phyloP scores from a whole-genome alignment of 2,888 invertebrate genomes.

The Globia sparganii region DNA sequence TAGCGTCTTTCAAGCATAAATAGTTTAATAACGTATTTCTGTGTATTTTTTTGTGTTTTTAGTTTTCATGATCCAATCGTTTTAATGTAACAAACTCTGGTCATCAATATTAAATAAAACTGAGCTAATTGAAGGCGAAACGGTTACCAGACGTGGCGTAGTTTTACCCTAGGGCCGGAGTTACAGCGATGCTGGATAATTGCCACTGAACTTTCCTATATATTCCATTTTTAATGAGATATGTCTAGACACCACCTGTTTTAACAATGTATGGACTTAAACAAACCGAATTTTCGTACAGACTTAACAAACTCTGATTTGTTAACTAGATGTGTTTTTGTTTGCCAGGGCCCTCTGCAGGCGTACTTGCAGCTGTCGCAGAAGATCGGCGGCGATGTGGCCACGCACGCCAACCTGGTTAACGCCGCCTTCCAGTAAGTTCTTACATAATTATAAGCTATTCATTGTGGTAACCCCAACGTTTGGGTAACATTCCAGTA shows the following conservation, averaged over 20 bases:
- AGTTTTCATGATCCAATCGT: constrained; percentile 18
- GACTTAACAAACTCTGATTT: neutral
- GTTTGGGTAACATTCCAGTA: neutral
- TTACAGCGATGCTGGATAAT: constrained; percentile 24
- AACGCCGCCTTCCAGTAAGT: constrained; percentile 95
- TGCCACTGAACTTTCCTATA: constrained; percentile 12
- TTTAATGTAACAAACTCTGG: constrained; percentile 26
- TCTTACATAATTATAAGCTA: neutral
- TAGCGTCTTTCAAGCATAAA: constrained; percentile 4
- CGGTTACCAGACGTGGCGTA: constrained; percentile 30
- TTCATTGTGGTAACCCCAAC: neutral
- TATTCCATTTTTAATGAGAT: constrained; percentile 10
- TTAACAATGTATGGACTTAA: neutral
- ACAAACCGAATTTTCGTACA: neutral
- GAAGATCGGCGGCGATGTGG: constrained; percentile 96
- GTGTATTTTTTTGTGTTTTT: constrained; percentile 36
- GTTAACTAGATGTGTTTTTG: constrained; percentile 58
- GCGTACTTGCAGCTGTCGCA: constrained; percentile 94
- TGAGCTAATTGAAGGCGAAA: constrained; percentile 37
- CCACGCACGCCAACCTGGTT: constrained; percentile 94
- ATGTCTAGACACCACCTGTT: neutral
- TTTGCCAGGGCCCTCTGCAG: constrained; percentile 92
- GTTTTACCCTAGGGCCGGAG: constrained; percentile 42
- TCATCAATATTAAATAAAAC: constrained; percentile 55
- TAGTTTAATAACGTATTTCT: constrained; percentile 13